These are phyloP conservation scores for Apamea anceps DNA, from an alignment of 2,888 invertebrate species.

Conservation along the genomic window DNA sequence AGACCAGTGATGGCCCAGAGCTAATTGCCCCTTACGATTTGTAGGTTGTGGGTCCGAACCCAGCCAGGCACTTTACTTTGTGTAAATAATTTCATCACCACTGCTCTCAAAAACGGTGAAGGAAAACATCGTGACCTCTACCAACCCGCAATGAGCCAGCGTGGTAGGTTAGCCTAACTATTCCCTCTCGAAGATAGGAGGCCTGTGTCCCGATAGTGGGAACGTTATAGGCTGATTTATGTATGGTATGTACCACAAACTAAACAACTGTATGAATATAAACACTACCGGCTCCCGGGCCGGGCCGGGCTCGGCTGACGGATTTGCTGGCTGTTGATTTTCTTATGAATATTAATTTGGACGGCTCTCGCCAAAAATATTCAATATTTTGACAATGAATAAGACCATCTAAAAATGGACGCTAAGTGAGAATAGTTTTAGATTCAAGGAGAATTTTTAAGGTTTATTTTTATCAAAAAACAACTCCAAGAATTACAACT, in stretches of 20 bases:
- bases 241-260: not conserved
- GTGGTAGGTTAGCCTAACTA: too few relatives aligned
- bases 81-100: too few relatives aligned
- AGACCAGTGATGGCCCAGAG: too few relatives aligned
- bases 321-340: not conserved
- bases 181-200: too few relatives aligned
- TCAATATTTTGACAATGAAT: not conserved
- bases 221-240: too few relatives aligned
- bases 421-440: not conserved
- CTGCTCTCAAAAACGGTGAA: too few relatives aligned
- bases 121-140: too few relatives aligned
- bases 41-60: too few relatives aligned
- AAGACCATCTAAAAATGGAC: not conserved
- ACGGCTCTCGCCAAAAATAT: not conserved
- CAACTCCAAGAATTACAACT: constrained; percentile 19
- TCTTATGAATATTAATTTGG: not conserved
- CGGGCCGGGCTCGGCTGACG: not conserved
- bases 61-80: too few relatives aligned
- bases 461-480: constrained; percentile 24
- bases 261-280: not conserved
- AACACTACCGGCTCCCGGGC: not conserved
- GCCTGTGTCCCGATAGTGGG: too few relatives aligned
- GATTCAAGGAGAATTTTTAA: not conserved
- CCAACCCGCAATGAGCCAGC: too few relatives aligned
- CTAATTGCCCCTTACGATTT: too few relatives aligned